A percentile compares a stretch with the other conserved stretches of the same genome.
These are phyloP conservation scores for Proteles cristata DNA, from an alignment of 2,113 vertebrate species.

Conservation along the genomic window DNA sequence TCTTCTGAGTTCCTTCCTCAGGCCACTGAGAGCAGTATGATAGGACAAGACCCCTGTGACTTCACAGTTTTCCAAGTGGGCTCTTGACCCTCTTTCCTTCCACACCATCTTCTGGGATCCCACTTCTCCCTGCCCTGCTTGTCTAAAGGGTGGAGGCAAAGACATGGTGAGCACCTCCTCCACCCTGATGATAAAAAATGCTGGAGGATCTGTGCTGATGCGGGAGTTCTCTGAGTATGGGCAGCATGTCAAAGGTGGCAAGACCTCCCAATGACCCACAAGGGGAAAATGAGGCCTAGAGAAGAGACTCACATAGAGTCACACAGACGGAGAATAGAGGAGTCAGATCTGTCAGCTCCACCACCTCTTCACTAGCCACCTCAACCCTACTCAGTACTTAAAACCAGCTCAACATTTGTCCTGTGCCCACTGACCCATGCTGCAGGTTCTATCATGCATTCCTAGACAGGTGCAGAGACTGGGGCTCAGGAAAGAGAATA, in stretches of 20 bases:
- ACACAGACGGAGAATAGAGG: background rate
- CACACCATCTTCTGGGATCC: too few relatives aligned
- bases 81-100: background rate
- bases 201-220: background rate
- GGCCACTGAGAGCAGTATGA: background rate
- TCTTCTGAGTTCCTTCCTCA: background rate
- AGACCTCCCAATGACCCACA: background rate
- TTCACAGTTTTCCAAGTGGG: background rate
- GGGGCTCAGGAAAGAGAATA: background rate
- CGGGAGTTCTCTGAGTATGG: background rate
- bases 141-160: background rate
- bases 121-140: background rate
- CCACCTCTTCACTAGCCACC: background rate
- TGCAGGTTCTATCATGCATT: background rate
- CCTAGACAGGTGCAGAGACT: background rate
- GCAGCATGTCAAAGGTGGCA: background rate
- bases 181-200: background rate
- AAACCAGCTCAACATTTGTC: background rate
- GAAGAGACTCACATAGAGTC: background rate
- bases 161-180: background rate
- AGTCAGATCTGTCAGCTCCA: background rate
- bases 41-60: background rate
- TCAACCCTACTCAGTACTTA: background rate
- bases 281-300: background rate
- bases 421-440: background rate